Base-by-base conservation (phyloP, 2,888 invertebrate species). In the Nyleta sp. region DNA sequence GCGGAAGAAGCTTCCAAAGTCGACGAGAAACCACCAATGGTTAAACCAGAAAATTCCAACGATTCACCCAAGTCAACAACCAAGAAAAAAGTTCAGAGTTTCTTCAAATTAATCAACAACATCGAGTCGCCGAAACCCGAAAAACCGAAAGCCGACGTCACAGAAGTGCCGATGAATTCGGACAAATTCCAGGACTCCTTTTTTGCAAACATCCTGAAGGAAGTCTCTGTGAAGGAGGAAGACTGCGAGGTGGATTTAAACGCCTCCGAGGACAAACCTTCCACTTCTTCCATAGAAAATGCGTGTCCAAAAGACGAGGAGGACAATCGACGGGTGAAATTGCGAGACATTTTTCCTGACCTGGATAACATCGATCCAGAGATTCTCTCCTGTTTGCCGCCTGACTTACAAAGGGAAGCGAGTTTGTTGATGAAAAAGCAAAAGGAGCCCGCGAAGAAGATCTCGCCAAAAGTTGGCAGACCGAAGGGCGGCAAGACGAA, bases 311-410 rank as follows among this genome's bases (percentile, higher is more conserved):
- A 57, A 42, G 17, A 15, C 6, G 28, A 55, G 10, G 46, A 57
- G n/a, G 22, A 13, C 24, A 64, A 55, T 7, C 22, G 15, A 28
- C 15, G 35, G 13, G 50, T 72, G 8, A 84, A 86, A 77, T 79
- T 91, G 46, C 81, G 84, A 81, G 92, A 92, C 80, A 89, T 92
- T 72, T 91, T 92, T 85, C 92, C 92, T 2, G 88, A 91, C 80
- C 81, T 91, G 17, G 84, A 90, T 53, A 83, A 91, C 33, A 88
- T 91, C 20, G 92, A 92, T 83, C 84, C 86, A 1, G 86, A 85
- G 44, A 83, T 91, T 5, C 82, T 92, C 35, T 80, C 85, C 20
- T 82, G 91, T n/a, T 85, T 92, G 44, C 92, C 92, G 2, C 24
- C 79, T 1, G 80, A 90, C 46, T 83, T 92, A 42, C 91, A 90